Evolutionary conservation across 92 coral and sea anemone genomes (phyloP).

Genomic region (Galaxea fascicularis): DNA sequence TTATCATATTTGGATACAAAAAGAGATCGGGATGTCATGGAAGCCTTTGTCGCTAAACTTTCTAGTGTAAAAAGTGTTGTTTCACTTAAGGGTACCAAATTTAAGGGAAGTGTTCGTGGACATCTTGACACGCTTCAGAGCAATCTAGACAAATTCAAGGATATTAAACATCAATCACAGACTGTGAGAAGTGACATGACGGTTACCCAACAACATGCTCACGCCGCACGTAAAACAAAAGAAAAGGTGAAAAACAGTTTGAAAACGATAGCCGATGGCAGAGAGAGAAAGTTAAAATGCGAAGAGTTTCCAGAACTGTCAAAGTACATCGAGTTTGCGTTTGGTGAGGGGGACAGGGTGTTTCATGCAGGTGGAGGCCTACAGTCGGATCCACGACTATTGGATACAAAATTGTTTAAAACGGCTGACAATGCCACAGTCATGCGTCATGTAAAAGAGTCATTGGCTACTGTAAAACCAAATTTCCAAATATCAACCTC

Average conservation of each 20-base stretch:
- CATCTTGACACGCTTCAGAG: background rate
- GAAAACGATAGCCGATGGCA: conserved; percentile 17
- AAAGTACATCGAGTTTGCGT: conserved; percentile 54
- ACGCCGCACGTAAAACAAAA: background rate
- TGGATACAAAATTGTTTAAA: conserved; percentile 56
- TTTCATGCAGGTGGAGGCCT: conserved; percentile 69
- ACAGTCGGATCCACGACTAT: conserved; percentile 58
- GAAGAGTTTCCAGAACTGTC: conserved; percentile 77
- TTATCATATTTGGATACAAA: conserved; percentile 38
- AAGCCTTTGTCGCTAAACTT: conserved; percentile 32
- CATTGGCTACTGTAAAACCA: conserved; percentile 25
- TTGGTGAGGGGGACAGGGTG: conserved; percentile 67
- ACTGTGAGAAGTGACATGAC: conserved; percentile 56
- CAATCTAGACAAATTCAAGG: conserved; percentile 36
- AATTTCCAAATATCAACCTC: conserved; percentile 19
- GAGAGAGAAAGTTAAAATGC: conserved; percentile 64
- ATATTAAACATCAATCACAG: conserved; percentile 29
- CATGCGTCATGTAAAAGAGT: conserved; percentile 67
- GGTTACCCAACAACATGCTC: conserved; percentile 39
- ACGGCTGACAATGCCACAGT: conserved; percentile 52
- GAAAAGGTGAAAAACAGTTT: background rate
- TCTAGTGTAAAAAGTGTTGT: conserved; percentile 40
- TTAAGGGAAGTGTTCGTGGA: conserved; percentile 30
- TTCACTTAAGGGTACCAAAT: background rate
- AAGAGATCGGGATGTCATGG: conserved; percentile 43